phyloP scores from a whole-genome alignment of 2,888 invertebrate genomes.

The Danaus chrysippus region DNA sequence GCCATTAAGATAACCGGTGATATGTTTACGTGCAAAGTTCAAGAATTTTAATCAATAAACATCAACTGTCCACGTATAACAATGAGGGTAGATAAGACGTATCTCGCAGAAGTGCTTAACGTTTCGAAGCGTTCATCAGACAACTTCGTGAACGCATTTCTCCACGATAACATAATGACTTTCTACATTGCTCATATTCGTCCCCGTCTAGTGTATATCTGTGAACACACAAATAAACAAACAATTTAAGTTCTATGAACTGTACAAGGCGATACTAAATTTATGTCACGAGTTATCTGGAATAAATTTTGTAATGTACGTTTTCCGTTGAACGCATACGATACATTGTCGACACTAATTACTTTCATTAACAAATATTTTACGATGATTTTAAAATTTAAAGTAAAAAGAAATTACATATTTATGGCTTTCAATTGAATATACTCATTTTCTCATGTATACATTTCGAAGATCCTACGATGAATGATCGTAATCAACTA shows the following conservation, averaged over 20 bases:
- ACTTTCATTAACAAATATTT: conserved; percentile 10
- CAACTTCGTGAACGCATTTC: conserved; percentile 51
- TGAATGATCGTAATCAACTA: too few species aligned
- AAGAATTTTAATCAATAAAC: conserved; percentile 62
- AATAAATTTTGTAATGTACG: conserved; percentile 67
- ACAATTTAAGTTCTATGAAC: conserved; percentile 71
- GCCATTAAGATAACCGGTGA: conserved; percentile 35
- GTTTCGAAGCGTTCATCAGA: conserved; percentile 38
- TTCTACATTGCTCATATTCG: conserved; percentile 62
- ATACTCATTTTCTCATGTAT: too few species aligned
- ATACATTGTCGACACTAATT: conserved; percentile 18
- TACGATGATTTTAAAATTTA: background rate
- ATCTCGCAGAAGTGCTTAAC: conserved; percentile 40
- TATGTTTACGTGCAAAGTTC: conserved; percentile 56
- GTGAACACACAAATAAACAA: conserved; percentile 44
- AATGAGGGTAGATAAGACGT: conserved; percentile 53
- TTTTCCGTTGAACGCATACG: conserved; percentile 49
- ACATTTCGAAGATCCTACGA: too few species aligned
- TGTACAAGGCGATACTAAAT: conserved; percentile 61
- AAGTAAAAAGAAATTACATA: too few species aligned
- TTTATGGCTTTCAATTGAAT: too few species aligned
- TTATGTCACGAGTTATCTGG: conserved; percentile 68
- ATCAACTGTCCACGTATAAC: conserved; percentile 48
- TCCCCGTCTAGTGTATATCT: conserved; percentile 54
- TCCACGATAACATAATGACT: conserved; percentile 70